Conservation (phyloP, 1,140 invertebrate species). For the Heterodera schachtii region DNA sequence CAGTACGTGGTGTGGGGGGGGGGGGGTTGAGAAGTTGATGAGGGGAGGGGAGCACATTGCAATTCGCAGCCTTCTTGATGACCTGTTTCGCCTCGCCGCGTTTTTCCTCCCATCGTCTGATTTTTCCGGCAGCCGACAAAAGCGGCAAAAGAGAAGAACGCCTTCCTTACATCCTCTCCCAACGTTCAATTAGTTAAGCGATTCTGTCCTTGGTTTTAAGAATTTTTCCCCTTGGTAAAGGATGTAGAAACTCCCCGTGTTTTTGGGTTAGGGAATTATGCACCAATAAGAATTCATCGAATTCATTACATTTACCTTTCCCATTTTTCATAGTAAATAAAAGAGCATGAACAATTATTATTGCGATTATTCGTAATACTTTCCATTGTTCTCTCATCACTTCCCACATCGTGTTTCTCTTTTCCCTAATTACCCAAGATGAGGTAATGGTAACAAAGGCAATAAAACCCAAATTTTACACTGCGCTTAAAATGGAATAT, state of each 20-base stretch:
- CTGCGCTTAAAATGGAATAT: no score
- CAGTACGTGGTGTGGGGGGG: no score
- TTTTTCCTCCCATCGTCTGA: not conserved
- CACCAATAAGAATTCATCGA: no score
- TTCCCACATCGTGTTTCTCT: not conserved
- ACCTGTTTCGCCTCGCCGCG: constrained; percentile 16
- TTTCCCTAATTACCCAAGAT: not conserved
- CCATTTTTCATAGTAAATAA: no score
- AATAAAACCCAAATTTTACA: no score
- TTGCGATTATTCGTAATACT: not conserved
- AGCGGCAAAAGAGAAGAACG: not conserved
- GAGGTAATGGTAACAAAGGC: no score
- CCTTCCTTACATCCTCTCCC: not conserved
- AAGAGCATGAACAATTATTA: no score
- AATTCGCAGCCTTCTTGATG: not conserved
- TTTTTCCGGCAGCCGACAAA: not conserved
- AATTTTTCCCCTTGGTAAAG: no score
- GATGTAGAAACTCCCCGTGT: no score
- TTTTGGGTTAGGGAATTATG: no score
- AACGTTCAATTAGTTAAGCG: not conserved
- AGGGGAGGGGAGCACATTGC: not conserved
- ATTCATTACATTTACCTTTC: no score
- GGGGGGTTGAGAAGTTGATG: not conserved
- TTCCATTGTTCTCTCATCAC: not conserved
- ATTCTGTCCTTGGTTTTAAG: no score